These are phyloP conservation scores for Rhamphomyia laevipes DNA, from an alignment of 2,888 invertebrate genomes.

Conservation along the genomic window DNA sequence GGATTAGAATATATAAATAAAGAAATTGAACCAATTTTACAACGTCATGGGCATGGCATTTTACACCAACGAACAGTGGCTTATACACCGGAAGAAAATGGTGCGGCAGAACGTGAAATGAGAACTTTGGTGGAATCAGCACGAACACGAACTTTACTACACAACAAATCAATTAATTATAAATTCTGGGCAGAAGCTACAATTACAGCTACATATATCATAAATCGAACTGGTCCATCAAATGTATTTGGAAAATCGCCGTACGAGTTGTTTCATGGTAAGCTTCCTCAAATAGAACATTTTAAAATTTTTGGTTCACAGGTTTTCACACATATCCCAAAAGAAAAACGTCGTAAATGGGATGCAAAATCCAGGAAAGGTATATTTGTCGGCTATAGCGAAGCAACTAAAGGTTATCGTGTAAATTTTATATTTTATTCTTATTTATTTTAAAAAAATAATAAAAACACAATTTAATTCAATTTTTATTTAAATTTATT, in stretches of 20 bases:
- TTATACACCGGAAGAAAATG: slow-evolving; percentile 1
- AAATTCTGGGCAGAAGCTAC: slow-evolving; percentile 28
- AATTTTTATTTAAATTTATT: no score
- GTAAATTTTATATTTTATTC: no score
- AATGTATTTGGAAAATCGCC: slow-evolving; percentile 19
- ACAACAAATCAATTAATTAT: slow-evolving; percentile 12
- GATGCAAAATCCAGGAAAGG: slow-evolving; percentile 22
- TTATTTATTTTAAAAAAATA: no score
- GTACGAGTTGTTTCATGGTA: slow-evolving; percentile 24
- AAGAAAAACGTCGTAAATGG: slow-evolving; percentile 24
- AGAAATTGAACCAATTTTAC: neutral
- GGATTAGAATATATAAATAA: neutral
- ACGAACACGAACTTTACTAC: slow-evolving; percentile 11
- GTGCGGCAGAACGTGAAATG: neutral
- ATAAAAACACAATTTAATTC: no score
- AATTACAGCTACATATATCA: slow-evolving; percentile 15
- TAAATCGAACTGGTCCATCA: slow-evolving; percentile 12
- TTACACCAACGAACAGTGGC: neutral
- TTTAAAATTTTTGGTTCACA: slow-evolving; percentile 27
- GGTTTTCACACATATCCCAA: slow-evolving; percentile 26
- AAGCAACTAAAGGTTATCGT: no score
- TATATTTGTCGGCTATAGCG: slow-evolving; percentile 4
- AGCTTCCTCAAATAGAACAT: neutral
- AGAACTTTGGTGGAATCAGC: neutral
- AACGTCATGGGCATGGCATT: neutral